Evolutionary conservation across 2,888 invertebrate species (phyloP).

Genomic region (Kuschelorhynchus macadamiae): DNA sequence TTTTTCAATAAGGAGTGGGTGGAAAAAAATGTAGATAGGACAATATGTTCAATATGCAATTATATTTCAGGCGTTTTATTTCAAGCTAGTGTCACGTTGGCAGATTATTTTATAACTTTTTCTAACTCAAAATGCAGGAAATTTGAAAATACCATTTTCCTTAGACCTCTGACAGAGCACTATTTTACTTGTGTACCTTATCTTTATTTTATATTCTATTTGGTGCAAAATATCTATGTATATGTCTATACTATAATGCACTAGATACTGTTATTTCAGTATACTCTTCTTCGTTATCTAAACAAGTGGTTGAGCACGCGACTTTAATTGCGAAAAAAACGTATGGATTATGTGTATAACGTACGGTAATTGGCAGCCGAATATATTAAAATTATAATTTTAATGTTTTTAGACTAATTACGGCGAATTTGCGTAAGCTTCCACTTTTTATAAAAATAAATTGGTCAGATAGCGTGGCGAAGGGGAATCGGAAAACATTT

Average conservation of each 20-base stretch:
- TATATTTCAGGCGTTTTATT: too few relatives aligned
- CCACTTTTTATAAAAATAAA: conserved; percentile 15
- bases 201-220: too few relatives aligned
- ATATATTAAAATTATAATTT: conserved; percentile 45
- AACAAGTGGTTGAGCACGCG: conserved; percentile 49
- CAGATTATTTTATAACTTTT: too few relatives aligned
- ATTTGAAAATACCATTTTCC: too few relatives aligned
- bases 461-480: conserved; percentile 24
- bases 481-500: conserved; percentile 11
- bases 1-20: too few relatives aligned
- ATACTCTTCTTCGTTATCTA: conserved; percentile 46
- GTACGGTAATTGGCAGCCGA: conserved; percentile 45
- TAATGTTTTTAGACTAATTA: conserved; percentile 46
- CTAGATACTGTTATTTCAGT: conserved; percentile 42
- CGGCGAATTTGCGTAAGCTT: conserved; percentile 37
- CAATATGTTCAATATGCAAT: too few relatives aligned
- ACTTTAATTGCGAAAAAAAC: conserved; percentile 48
- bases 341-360: conserved; percentile 47
- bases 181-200: too few relatives aligned
- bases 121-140: too few relatives aligned
- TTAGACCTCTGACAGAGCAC: too few relatives aligned
- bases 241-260: conserved; percentile 7
- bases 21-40: too few relatives aligned
- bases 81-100: too few relatives aligned
- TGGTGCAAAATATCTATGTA: conserved; percentile 29